Conservation (phyloP, 2,888 invertebrate genomes). For the Cheilosia urbana region DNA sequence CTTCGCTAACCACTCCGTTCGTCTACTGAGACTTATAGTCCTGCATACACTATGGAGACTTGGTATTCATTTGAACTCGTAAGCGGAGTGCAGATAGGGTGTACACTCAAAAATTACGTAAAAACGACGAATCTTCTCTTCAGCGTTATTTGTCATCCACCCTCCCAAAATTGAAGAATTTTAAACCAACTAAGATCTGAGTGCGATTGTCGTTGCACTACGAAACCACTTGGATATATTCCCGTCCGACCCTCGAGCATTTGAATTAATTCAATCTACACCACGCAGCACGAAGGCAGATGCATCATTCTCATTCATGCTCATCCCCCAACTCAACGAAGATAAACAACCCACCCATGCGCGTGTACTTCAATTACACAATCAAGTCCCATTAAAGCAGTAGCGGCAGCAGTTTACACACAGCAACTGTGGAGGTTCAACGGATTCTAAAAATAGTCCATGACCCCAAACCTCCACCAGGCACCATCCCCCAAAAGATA, state of each 20-base stretch:
- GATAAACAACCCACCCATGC: slow-evolving; percentile 53
- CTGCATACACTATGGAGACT: too few species aligned
- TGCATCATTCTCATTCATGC: slow-evolving; percentile 43
- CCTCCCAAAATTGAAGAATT: too few species aligned
- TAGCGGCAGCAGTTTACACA: background rate
- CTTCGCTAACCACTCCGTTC: too few species aligned
- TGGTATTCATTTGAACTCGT: too few species aligned
- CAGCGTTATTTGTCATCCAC: too few species aligned
- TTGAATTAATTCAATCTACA: slow-evolving; percentile 34
- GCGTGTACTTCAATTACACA: slow-evolving; percentile 52
- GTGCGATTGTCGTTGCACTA: background rate
- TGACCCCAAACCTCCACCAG: slow-evolving; percentile 59
- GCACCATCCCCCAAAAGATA: slow-evolving; percentile 36
- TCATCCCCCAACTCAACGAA: slow-evolving; percentile 30
- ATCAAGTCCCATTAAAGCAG: slow-evolving; percentile 44
- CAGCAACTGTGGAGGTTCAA: background rate
- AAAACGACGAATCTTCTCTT: too few species aligned
- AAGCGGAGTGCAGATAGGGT: too few species aligned
- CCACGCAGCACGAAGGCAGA: slow-evolving; percentile 43
- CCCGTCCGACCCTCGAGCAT: background rate
- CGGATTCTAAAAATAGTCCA: slow-evolving; percentile 57
- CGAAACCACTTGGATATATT: slow-evolving; percentile 7
- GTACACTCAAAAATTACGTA: too few species aligned
- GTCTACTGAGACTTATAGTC: too few species aligned
- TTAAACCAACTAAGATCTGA: too few species aligned